Base-by-base conservation (phyloP, 2,888 invertebrate species). In the Leucozona laternaria region DNA sequence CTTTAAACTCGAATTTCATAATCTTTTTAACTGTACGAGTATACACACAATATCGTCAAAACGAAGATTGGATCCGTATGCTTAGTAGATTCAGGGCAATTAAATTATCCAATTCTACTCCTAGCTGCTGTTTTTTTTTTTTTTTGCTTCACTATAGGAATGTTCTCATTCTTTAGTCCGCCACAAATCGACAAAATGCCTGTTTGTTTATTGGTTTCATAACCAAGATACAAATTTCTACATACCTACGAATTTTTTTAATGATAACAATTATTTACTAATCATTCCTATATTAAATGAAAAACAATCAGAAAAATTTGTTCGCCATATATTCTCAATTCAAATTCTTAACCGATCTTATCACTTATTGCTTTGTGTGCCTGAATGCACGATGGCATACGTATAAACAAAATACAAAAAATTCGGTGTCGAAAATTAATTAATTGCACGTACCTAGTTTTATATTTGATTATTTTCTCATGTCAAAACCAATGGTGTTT, bases 381-480 rank as follows among this genome's bases (percentile, higher is more conserved):
- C 20, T 48, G 20, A 48, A 2, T 20, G n/a, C n/a, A n/a, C n/a
- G 20, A 48, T 10, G 20, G 20, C 31, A 31, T 40, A 34, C 10
- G 1, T 43, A n/a, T n/a, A 48, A 48, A 17, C 10, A 20, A 45
- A 20, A 3, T 10, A 45, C 20, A 4, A 1, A 48, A 48, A 45
- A 1, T 48, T n/a, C n/a, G 15, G 4, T 48, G 17, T 11, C 11
- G 10, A 48, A 48, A 48, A 48, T 48, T 48, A 48, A 48, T 48
- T 48, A 48, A 48, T 4, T 48, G 48, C 48, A 48, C 48, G 48
- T 48, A 48, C 34, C 31, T n/a, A n/a, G n/a, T n/a, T n/a, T 31
- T 31, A 10, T 43, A n/a, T 43, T 43, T 43, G 43, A n/a, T 43
- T 43, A 1, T 7, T 6, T 43, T 43, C n/a, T 7, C 6, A 43